A percentile compares a stretch with the other conserved stretches of the same genome.
Conservation (phyloP, 1,140 invertebrate species). For the Schlechtendalia chinensis region DNA sequence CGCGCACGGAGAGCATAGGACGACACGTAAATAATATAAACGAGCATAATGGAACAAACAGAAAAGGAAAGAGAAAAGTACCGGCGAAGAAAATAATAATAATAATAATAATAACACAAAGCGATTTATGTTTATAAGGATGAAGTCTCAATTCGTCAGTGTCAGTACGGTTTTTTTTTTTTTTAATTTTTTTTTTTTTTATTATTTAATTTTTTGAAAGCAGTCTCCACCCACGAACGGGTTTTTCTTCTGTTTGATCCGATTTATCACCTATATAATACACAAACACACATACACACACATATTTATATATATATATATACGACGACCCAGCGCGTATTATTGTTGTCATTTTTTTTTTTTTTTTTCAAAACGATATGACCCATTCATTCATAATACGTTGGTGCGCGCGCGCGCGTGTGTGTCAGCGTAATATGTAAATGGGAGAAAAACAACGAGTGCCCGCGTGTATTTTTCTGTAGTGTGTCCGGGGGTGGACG, state of each 20-base stretch:
- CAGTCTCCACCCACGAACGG: slow-evolving; percentile 44
- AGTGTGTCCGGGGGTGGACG: background rate
- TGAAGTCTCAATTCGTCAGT: slow-evolving; percentile 49
- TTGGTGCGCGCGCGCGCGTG: background rate
- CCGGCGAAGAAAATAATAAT: slow-evolving; percentile 42
- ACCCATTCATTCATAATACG: background rate
- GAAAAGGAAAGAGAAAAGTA: slow-evolving; percentile 22
- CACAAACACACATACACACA: background rate
- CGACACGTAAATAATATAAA: slow-evolving; percentile 47
- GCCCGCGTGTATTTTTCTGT: slow-evolving; percentile 33
- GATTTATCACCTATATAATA: slow-evolving; percentile 44
- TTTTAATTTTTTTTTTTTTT: too few species aligned
- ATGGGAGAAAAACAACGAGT: slow-evolving; percentile 41
- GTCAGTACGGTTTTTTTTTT: slow-evolving; percentile 37
- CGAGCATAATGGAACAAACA: slow-evolving; percentile 45
- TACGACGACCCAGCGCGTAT: background rate
- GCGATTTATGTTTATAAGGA: slow-evolving; percentile 44
- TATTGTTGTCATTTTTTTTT: slow-evolving; percentile 35
- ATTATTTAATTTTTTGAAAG: background rate
- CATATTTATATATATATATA: background rate
- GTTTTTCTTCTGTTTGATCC: slow-evolving; percentile 49
- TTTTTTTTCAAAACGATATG: slow-evolving; percentile 35
- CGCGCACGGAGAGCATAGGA: background rate
- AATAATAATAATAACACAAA: slow-evolving; percentile 49
- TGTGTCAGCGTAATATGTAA: slow-evolving; percentile 34